Evolutionary conservation across 1,140 invertebrate genomes (phyloP).

Genomic region (Drosophila santomea): DNA sequence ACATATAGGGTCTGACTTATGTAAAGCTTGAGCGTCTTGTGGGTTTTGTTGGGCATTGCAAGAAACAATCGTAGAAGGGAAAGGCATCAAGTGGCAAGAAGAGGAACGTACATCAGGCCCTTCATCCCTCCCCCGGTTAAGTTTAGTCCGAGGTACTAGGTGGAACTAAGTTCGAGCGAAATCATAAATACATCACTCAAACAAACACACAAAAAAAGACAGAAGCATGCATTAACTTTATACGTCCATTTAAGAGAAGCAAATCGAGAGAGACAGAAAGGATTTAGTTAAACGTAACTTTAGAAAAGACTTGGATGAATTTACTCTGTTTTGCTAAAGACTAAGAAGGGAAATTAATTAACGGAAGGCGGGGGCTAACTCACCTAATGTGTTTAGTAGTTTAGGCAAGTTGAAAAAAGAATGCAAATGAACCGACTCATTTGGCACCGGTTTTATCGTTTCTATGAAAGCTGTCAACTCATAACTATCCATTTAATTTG

Average conservation of each 20-base stretch:
- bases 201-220: conserved; percentile 15
- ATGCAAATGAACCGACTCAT: neutral
- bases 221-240: conserved; percentile 56
- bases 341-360: conserved; percentile 39
- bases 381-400: no score
- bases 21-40: conserved; percentile 76
- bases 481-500: neutral
- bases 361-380: neutral
- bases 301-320: conserved; percentile 65
- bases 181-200: conserved; percentile 31
- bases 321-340: conserved; percentile 53
- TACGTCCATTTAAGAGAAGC: conserved; percentile 71
- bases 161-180: conserved; percentile 52
- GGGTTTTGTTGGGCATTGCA: conserved; percentile 81
- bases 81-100: conserved; percentile 35
- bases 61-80: conserved; percentile 78
- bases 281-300: conserved; percentile 62
- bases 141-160: conserved; percentile 41
- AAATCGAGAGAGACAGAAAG: conserved; percentile 22
- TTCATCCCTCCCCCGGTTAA: conserved; percentile 36
- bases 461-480: neutral
- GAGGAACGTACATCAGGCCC: conserved; percentile 43
- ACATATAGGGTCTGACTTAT: conserved; percentile 69
- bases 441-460: neutral
- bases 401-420: neutral